Evolutionary conservation across 2,113 vertebrate species (phyloP), one percentile per base, ranked within the genome.

Genomic region (Romanogobio albipinnatus): DNA sequence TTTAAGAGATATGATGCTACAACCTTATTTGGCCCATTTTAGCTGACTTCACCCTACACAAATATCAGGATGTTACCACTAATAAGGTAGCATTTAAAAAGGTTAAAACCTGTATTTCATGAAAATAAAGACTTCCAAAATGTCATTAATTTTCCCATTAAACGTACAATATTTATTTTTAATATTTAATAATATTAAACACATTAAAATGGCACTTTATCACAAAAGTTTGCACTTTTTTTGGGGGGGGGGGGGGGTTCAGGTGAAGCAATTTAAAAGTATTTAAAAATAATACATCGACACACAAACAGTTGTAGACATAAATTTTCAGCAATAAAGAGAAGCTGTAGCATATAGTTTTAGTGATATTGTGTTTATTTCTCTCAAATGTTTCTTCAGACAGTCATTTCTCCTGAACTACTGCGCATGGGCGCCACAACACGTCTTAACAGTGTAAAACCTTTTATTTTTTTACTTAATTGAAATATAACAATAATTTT

Each of bases 401-500:
- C 85, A 86, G 70, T 81, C 71, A 82, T 39, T 80, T 77, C 26
- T 86, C 36, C 84, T 84, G 64, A 82, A 82, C 85, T 84, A 88
- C 33, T 62, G 58, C 45, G 78, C 43, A 86, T 64, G 64, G 56
- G 84, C 82, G 66, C 56, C 80, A 71, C 78, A 77, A 75, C 71
- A 86, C 84, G 51, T 39, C 82, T 61, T 71, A 83, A 85, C 56
- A 84, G 86, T 85, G 86, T 83, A 84, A 85, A 86, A 87, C 59
- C 80, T 56, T 81, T 49, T 81, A 80, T 73, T 39, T 71, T 39
- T 71, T 70, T 24, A 81, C 56, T 84, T 85, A 81, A 81, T 89
- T 85, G 80, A 90, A 90, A 86, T 89, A 90, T 87, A 90, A 84
- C 86, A 88, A 87, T 80, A 84, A 76, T 64, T 82, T 78, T 80